Percentiles rank a stretch among this genome's conserved stretches.
Conservation (phyloP, 2,113 vertebrate species). For the Alethe diademata region DNA sequence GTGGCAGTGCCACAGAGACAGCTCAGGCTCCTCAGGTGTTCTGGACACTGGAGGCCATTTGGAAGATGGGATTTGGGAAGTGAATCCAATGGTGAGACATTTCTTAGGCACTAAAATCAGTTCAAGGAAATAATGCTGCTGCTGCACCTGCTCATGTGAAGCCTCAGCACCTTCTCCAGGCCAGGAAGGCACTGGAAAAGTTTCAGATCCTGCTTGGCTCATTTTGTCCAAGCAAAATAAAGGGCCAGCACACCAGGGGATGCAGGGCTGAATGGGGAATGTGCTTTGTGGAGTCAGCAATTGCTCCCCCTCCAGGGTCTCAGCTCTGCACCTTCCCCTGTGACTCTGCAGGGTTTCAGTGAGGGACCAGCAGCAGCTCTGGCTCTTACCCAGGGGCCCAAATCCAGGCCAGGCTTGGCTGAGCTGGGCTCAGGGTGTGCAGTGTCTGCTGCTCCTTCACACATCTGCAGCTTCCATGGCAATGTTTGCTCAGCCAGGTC, state of each 20-base stretch:
- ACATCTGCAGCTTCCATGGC: slow-evolving; percentile 33
- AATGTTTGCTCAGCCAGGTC: slow-evolving; percentile 66
- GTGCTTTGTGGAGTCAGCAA: not conserved
- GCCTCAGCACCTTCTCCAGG: not conserved
- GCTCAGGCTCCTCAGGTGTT: not conserved
- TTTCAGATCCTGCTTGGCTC: not conserved
- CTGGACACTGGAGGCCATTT: rapidly evolving
- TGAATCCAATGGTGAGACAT: not conserved
- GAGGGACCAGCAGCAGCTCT: not conserved
- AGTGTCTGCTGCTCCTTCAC: slow-evolving; percentile 66
- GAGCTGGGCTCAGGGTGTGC: not conserved
- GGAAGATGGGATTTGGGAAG: not conserved
- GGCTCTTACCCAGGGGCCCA: not conserved
- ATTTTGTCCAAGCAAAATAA: not conserved
- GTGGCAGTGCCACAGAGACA: rapidly evolving
- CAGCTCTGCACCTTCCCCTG: rapidly evolving
- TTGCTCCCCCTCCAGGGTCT: not conserved
- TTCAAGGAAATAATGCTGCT: not conserved
- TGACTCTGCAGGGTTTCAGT: not conserved
- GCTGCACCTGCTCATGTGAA: not conserved
- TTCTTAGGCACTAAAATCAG: not conserved
- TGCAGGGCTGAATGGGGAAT: not conserved
- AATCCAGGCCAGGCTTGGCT: not conserved
- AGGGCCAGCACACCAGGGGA: not conserved
- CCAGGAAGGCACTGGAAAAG: not conserved